phyloP scores from a whole-genome alignment of 2,113 vertebrate genomes.

The Apteryx owenii region DNA sequence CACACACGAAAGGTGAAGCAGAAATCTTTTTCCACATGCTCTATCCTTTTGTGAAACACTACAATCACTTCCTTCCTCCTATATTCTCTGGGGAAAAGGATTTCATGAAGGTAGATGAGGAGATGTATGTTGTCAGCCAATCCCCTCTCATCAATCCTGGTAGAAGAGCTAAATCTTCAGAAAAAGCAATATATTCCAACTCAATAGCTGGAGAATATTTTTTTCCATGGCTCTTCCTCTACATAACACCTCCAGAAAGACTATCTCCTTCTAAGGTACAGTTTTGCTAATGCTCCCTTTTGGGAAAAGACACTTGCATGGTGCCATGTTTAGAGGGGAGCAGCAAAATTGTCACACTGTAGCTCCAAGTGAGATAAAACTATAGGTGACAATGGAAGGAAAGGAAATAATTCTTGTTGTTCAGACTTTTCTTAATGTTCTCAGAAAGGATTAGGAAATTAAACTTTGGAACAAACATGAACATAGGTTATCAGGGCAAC shows the following conservation, averaged over 20 bases:
- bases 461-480: conserved; percentile 56
- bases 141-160: background rate
- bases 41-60: background rate
- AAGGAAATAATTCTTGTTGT: conserved; percentile 18
- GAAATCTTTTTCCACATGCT: background rate
- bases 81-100: background rate
- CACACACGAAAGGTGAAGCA: background rate
- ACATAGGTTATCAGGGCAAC: conserved; percentile 40
- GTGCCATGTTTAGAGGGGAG: background rate
- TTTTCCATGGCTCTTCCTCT: background rate
- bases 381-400: background rate
- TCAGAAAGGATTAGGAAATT: conserved; percentile 54
- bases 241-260: background rate
- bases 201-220: background rate
- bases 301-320: background rate
- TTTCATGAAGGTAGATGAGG: background rate
- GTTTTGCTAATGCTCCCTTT: background rate
- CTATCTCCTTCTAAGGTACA: background rate
- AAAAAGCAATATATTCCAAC: background rate
- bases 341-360: background rate
- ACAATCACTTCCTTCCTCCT: background rate
- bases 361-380: background rate
- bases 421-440: conserved; percentile 1
- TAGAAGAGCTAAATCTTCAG: background rate
- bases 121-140: background rate